A percentile compares a stretch with the other conserved stretches of the same genome.
Evolutionary conservation across 2,888 invertebrate genomes (phyloP).

Genomic region (Subacronicta megacephala): DNA sequence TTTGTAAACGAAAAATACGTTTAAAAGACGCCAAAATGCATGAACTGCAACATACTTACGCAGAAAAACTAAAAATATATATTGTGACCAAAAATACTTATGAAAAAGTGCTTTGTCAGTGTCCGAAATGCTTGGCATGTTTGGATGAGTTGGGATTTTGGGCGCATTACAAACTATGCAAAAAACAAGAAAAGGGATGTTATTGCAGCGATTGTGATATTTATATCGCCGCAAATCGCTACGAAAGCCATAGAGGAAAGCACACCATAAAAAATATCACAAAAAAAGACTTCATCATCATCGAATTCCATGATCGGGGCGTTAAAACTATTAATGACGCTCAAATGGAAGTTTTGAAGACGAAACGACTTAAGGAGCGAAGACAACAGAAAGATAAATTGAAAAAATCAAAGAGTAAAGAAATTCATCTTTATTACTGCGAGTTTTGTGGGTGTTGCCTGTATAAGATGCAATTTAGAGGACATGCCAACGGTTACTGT

Average conservation of each 20-base stretch:
- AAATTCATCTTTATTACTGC: constrained; percentile 39
- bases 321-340: not conserved
- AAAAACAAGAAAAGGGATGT: constrained; percentile 13
- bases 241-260: constrained; percentile 39
- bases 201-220: constrained; percentile 60
- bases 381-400: not conserved
- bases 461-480: not conserved
- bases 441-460: constrained; percentile 39
- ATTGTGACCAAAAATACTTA: constrained; percentile 46
- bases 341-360: not conserved
- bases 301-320: constrained; percentile 31
- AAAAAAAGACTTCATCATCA: constrained; percentile 45
- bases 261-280: constrained; percentile 42
- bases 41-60: constrained; percentile 62
- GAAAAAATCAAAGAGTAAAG: not conserved
- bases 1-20: constrained; percentile 62
- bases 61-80: constrained; percentile 61
- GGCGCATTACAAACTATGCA: constrained; percentile 54
- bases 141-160: constrained; percentile 62
- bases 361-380: not conserved
- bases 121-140: constrained; percentile 62
- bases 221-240: constrained; percentile 26
- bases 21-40: constrained; percentile 56
- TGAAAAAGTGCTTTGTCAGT: constrained; percentile 60
- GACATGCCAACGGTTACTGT: constrained; percentile 34